phyloP scores from a whole-genome alignment of 2,113 vertebrate genomes.

The Amblyopsis rosae region DNA sequence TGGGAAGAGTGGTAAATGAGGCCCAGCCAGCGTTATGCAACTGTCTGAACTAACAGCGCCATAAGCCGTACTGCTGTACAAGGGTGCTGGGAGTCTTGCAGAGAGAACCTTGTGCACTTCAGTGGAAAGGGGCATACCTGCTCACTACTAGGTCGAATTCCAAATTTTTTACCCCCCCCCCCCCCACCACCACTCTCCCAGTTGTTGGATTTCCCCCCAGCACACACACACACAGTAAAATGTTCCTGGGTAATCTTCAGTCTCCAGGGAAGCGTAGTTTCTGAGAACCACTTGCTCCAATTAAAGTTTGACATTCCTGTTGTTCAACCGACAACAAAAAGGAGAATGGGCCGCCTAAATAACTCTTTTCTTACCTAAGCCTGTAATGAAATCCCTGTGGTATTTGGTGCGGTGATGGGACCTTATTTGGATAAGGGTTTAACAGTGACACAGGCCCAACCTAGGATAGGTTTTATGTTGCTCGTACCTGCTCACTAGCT shows the following conservation, averaged over 20 bases:
- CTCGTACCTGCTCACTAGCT: conserved; percentile 39
- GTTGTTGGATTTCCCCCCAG: no score
- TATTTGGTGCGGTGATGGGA: conserved; percentile 67
- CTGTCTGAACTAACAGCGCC: no score
- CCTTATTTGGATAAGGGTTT: conserved; percentile 71
- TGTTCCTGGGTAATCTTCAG: conserved; percentile 28
- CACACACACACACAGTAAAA: background rate
- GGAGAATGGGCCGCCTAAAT: conserved; percentile 13
- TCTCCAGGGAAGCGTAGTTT: conserved; percentile 4
- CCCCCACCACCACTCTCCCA: no score
- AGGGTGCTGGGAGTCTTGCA: no score
- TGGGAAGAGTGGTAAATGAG: no score
- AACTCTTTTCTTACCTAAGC: conserved; percentile 51
- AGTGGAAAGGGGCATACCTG: no score
- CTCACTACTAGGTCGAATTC: no score
- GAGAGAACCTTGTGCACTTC: no score
- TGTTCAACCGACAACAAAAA: conserved; percentile 38
- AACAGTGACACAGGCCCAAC: conserved; percentile 28
- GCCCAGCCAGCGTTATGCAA: no score
- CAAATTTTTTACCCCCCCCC: no score
- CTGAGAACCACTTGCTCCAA: conserved; percentile 29
- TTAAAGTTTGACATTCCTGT: conserved; percentile 52
- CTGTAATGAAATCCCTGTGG: conserved; percentile 62
- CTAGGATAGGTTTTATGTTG: conserved; percentile 40
- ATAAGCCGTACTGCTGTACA: no score